phyloP scores from a whole-genome alignment of 2,797 vertebrate species.

The Rhincodon typus region DNA sequence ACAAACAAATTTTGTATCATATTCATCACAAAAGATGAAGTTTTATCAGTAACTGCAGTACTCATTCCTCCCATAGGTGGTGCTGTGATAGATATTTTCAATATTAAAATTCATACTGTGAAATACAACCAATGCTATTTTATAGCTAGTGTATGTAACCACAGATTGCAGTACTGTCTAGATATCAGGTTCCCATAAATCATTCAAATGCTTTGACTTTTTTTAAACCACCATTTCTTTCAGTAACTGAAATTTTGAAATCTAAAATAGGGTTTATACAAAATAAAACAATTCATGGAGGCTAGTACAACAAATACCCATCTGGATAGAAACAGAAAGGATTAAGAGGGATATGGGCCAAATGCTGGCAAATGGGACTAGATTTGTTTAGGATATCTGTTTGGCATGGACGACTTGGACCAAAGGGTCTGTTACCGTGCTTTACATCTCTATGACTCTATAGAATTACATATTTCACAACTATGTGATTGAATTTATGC shows the following conservation, averaged over 20 bases:
- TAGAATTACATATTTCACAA: neutral
- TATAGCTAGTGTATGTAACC: neutral
- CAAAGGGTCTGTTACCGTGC: too few relatives aligned
- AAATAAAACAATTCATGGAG: neutral
- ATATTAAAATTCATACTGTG: neutral
- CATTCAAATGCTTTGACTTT: neutral
- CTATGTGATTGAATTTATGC: neutral
- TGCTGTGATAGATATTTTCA: neutral
- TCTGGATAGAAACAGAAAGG: too few relatives aligned
- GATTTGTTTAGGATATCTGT: too few relatives aligned
- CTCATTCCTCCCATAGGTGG: neutral
- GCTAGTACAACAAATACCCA: too few relatives aligned
- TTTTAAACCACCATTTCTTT: neutral
- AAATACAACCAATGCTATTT: neutral
- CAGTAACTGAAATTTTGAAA: neutral
- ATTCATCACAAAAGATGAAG: neutral
- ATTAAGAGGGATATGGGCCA: too few relatives aligned
- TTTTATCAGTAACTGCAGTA: neutral
- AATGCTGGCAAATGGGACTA: too few relatives aligned
- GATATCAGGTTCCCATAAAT: neutral
- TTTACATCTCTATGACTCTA: too few relatives aligned
- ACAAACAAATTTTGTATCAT: neutral
- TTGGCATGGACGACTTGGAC: too few relatives aligned
- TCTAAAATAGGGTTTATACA: neutral
- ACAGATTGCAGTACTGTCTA: neutral